Evolutionary conservation across 2,113 vertebrate genomes (phyloP), one percentile per base, ranked within the genome.

Genomic region (Anser cygnoides): DNA sequence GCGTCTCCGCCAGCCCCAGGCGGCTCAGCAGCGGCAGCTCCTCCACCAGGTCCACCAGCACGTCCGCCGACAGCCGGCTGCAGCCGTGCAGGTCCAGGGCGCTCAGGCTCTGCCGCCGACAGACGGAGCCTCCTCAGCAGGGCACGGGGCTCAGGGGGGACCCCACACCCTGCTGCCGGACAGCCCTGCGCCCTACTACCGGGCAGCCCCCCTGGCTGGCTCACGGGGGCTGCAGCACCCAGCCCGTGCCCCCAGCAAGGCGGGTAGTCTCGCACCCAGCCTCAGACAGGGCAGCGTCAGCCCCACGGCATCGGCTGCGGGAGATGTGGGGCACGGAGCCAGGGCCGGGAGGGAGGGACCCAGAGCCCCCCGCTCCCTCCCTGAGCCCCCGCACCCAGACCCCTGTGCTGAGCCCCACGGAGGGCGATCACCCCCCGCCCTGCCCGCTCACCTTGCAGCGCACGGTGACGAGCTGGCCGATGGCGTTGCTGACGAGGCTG

Each of bases 401-500:
- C 49, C 5, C 11, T 17, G 16, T n/a, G 18, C 37, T 33, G 9
- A n/a, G 23, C 37, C 25, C 65, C 13, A 3, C 3, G 1, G 29
- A 33, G 46, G 15, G 20, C 9, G 37, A 37, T 20, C 6, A 20
- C 25, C 23, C 33, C 15, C 46, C 4, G 21, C 26, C 71, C 90
- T 2, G 25, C 65, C 65, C 6, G 2, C 83, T 41, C 46, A 99
- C 99, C 98, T 98, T 97, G 97, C 99, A 99, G 82, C 98, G 98
- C 62, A 97, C 94, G 33, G 93, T 25, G 22, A 99, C 71, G 29
- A 99, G 97, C 58, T 75, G 72, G 10, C 97, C 97, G 35, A 99
- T 97, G 90, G 97, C 92, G 0, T 98, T 92, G 86, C 96, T 98
- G 96, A 95, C 97, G 13, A 99, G 97, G 43, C 94, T 18, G 10